A percentile compares a stretch with the other conserved stretches of the same genome.
These are phyloP conservation scores for Chaetophractus vellerosus DNA, from an alignment of 2,797 vertebrate genomes.

Conservation along the genomic window DNA sequence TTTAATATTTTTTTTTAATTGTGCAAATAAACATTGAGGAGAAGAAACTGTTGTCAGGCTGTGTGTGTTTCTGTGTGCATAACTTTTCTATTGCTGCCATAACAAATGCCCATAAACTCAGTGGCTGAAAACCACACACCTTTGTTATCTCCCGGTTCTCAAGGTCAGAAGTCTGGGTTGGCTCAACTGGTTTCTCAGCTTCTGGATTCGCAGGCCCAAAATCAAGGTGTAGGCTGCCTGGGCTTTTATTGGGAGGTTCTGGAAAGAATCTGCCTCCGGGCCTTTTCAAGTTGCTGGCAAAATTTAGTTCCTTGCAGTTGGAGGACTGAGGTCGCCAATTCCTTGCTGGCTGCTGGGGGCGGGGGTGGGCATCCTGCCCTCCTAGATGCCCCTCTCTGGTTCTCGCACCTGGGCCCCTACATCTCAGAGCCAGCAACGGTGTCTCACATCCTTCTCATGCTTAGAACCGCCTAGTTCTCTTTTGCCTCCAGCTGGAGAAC, in stretches of 20 bases:
- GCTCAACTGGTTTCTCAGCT: background rate
- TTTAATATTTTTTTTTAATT: background rate
- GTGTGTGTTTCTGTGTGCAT: background rate
- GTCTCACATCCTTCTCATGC: accelerated
- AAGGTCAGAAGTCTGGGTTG: accelerated
- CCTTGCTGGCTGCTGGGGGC: background rate
- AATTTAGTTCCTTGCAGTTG: no score
- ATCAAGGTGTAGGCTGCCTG: no score
- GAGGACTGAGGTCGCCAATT: background rate
- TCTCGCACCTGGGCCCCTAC: accelerated
- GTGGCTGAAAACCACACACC: no score
- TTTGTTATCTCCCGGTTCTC: background rate
- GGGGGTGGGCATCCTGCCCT: background rate
- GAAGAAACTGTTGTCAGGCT: background rate
- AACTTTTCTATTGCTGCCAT: no score
- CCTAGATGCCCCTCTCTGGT: background rate
- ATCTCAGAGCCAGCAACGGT: background rate
- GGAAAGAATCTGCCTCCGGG: background rate
- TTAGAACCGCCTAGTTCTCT: background rate
- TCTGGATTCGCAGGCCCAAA: background rate
- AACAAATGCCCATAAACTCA: background rate
- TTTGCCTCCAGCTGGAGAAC: background rate
- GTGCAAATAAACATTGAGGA: conserved; percentile 34
- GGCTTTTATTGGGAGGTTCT: background rate
- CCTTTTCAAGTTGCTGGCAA: background rate